Evolutionary conservation across 2,113 vertebrate genomes (phyloP), one percentile per base, ranked within the genome.

Genomic region (Phyllopteryx taeniolatus): DNA sequence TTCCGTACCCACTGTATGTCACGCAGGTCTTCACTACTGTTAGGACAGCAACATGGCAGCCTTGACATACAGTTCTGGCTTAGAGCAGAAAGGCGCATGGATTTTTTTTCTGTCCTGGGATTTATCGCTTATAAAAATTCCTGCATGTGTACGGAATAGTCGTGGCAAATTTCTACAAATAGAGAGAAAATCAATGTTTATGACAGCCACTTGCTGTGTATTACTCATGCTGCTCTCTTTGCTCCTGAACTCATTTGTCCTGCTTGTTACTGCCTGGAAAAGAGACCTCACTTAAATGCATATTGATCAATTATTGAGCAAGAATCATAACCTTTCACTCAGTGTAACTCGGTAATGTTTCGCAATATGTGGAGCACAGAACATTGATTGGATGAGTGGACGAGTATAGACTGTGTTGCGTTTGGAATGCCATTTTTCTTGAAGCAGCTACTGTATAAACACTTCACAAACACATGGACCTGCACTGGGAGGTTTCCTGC

Each of bases 31-130:
- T 72, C 73, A 82, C 49, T 77, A 76, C 77, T 79, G 77, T 78
- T 80, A 75, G 77, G 83, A 87, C 73, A 80, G 83, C 78, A 83
- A 87, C 81, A 85, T 79, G 68, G 79, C 76, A 83, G 85, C 75
- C 42, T 82, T 89, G 88, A 88, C 85, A 88, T 85, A 79, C 81
- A 86, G 87, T 85, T 87, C 81, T 80, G 78, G 73, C 85, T 85
- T 83, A 85, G 76, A 79, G 84, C 75, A 79, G 59, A 84, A 82
- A 83, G 74, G 53, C 84, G 80, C 83, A 84, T 84, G 67, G 81
- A 85, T 83, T 86, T 80, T 79, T 74, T 35, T 4, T 5, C 9
- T 5, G 3, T 86, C 86, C 78, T 87, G 86, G 87, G 83, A 90
- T 81, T 64, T 73, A 75, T 71, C 27, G 49, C 72, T 79, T 79